Evolutionary conservation across 2,888 invertebrate genomes (phyloP).

Genomic region (Lepidochrysops patricia): DNA sequence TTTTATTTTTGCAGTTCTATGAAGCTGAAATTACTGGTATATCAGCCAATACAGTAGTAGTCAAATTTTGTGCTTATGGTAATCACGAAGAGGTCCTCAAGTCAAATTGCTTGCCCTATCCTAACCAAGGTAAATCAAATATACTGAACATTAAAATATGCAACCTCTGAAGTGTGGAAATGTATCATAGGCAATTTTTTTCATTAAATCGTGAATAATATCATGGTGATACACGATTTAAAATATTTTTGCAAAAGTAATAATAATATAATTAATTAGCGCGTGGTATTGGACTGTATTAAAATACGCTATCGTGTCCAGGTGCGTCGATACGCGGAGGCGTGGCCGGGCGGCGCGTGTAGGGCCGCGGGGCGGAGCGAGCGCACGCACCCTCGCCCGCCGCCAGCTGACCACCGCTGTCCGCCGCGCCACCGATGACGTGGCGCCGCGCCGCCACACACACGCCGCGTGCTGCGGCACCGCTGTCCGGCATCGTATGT

Average conservation of each 20-base stretch:
- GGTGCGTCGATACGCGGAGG: slow-evolving; percentile 25
- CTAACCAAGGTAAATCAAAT: slow-evolving; percentile 49
- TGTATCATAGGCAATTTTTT: too few relatives aligned
- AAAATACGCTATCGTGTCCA: background rate
- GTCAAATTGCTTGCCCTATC: slow-evolving; percentile 83
- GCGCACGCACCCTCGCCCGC: slow-evolving; percentile 24
- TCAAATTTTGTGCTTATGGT: slow-evolving; percentile 90
- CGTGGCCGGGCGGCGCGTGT: slow-evolving; percentile 45
- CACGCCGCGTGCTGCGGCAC: background rate
- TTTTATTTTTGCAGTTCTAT: slow-evolving; percentile 79
- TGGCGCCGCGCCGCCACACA: background rate
- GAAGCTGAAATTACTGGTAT: slow-evolving; percentile 87
- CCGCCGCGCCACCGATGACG: slow-evolving; percentile 5
- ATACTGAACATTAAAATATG: background rate
- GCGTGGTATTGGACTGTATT: too few relatives aligned
- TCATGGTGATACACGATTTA: too few relatives aligned
- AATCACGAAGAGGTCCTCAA: slow-evolving; percentile 92
- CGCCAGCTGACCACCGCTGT: slow-evolving; percentile 24
- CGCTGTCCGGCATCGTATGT: background rate
- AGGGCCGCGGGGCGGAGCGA: slow-evolving; percentile 49
- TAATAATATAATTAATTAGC: too few relatives aligned
- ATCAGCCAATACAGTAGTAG: slow-evolving; percentile 88
- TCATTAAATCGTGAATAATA: too few relatives aligned
- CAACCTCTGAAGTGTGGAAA: background rate
- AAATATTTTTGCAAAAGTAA: too few relatives aligned